These are phyloP conservation scores for Leptinotarsa juncta DNA, from an alignment of 2,888 invertebrate genomes.

Conservation along the genomic window DNA sequence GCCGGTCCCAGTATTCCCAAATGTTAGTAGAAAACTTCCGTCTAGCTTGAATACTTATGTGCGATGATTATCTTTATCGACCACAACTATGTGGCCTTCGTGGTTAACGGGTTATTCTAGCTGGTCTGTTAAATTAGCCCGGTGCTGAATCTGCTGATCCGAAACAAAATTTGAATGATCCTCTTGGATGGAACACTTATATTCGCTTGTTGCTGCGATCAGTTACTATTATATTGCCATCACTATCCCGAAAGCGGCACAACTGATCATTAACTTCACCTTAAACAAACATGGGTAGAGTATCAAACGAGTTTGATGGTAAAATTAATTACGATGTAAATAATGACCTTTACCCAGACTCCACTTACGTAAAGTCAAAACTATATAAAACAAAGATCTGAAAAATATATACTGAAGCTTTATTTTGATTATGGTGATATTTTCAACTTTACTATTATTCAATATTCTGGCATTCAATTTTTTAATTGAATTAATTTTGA, in stretches of 20 bases:
- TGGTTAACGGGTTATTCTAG: slow-evolving; percentile 85
- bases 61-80: slow-evolving; percentile 97
- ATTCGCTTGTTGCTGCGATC: slow-evolving; percentile 97
- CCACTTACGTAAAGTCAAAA: too few relatives aligned
- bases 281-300: background rate
- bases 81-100: slow-evolving; percentile 85
- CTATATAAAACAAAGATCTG: too few relatives aligned
- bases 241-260: slow-evolving; percentile 81
- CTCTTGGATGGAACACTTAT: slow-evolving; percentile 84
- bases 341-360: too few relatives aligned
- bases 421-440: too few relatives aligned
- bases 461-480: too few relatives aligned
- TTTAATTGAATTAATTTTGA: too few relatives aligned
- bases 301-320: too few relatives aligned
- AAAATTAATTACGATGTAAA: too few relatives aligned
- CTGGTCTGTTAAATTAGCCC: slow-evolving; percentile 93
- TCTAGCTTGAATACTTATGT: slow-evolving; percentile 86
- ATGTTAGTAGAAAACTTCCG: slow-evolving; percentile 83
- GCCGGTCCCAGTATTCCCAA: slow-evolving; percentile 90
- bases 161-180: slow-evolving; percentile 84
- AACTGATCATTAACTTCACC: slow-evolving; percentile 84
- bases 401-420: too few relatives aligned
- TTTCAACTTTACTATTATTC: too few relatives aligned
- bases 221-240: slow-evolving; percentile 87
- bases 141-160: slow-evolving; percentile 87